Conservation (phyloP, 2,113 vertebrate species). For the Plotosus lineatus region DNA sequence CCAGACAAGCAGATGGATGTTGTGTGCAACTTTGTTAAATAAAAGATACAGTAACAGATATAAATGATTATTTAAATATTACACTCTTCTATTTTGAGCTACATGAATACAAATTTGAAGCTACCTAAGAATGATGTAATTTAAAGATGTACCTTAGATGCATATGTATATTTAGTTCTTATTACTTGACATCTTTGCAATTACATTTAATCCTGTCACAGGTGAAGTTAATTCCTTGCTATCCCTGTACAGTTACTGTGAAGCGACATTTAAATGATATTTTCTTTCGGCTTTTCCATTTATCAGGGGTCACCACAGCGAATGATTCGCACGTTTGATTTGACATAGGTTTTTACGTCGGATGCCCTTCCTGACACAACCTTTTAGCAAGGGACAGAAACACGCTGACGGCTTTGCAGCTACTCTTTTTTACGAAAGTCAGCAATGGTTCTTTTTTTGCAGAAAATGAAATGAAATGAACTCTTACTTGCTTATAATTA, state of each 20-base stretch:
- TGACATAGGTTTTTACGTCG: no score
- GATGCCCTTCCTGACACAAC: no score
- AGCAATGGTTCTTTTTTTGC: no score
- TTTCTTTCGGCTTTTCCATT: no score
- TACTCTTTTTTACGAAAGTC: no score
- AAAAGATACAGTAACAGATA: not conserved
- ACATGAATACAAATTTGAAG: not conserved
- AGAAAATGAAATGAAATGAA: no score
- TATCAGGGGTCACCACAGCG: no score
- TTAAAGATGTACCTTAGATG: not conserved
- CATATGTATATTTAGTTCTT: not conserved
- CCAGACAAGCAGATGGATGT: not conserved
- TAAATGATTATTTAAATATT: not conserved
- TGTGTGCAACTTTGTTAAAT: not conserved
- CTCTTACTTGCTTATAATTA: no score
- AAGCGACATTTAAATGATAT: not conserved
- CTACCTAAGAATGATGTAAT: not conserved
- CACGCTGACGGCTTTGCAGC: no score
- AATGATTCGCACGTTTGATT: no score
- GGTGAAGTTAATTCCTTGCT: not conserved
- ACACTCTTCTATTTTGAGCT: not conserved
- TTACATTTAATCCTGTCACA: not conserved
- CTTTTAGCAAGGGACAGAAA: no score
- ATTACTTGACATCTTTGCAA: not conserved
- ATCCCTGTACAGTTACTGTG: slow-evolving; percentile 5